A percentile compares a stretch with the other conserved stretches of the same genome.
Evolutionary conservation across 2,888 invertebrate genomes (phyloP).

Genomic region (Isoperla grammatica): DNA sequence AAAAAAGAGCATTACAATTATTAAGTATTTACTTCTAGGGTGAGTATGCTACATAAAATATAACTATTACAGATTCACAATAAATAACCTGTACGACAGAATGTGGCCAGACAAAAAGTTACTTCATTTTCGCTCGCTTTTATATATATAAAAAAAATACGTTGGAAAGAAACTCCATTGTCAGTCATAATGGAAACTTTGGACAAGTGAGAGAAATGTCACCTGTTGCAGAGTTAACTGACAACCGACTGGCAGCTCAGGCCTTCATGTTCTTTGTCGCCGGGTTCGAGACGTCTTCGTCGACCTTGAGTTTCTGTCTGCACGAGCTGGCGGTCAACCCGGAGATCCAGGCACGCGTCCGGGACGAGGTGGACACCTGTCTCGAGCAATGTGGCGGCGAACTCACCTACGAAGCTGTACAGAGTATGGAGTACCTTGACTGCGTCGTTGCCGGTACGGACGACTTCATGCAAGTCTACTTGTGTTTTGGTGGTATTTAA

Average conservation of each 20-base stretch:
- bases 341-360: slow-evolving; percentile 16
- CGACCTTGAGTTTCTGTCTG: slow-evolving; percentile 15
- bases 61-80: too few species aligned
- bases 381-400: slow-evolving; percentile 20
- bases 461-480: background rate
- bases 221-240: slow-evolving; percentile 7
- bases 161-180: too few species aligned
- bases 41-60: too few species aligned
- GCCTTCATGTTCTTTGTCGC: slow-evolving; percentile 19
- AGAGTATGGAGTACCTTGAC: slow-evolving; percentile 35
- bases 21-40: too few species aligned
- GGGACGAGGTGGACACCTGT: slow-evolving; percentile 1
- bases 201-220: too few species aligned
- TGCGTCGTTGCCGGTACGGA: slow-evolving; percentile 28
- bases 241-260: slow-evolving; percentile 6
- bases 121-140: too few species aligned
- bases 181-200: too few species aligned
- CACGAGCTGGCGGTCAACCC: slow-evolving; percentile 30
- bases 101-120: too few species aligned
- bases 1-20: too few species aligned
- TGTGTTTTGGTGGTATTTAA: background rate
- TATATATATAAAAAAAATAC: too few species aligned
- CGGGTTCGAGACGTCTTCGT: slow-evolving; percentile 23
- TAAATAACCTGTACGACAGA: too few species aligned
- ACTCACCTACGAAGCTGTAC: slow-evolving; percentile 33